Evolutionary conservation across 35 echinoderm and acorn worm genomes (phyloP).

Genomic region (Heliocidaris tuberculata): DNA sequence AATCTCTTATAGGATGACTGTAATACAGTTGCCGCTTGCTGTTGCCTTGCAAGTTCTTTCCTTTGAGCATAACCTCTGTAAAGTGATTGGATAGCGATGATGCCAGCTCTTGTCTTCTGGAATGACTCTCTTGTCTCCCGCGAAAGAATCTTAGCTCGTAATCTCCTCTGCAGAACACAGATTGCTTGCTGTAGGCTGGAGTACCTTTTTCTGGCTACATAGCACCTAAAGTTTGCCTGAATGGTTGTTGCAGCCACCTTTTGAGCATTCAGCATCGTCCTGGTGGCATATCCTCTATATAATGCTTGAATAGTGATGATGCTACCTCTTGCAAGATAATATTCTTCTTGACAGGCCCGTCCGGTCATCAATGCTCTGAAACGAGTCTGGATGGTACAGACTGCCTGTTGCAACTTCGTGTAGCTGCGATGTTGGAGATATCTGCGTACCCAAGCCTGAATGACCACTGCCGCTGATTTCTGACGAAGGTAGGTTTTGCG

Average conservation of each 20-base stretch:
- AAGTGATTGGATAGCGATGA: neutral
- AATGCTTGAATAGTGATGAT: constrained; percentile 52
- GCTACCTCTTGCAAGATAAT: constrained; percentile 14
- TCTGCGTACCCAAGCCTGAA: constrained; percentile 54
- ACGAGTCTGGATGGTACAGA: constrained; percentile 34
- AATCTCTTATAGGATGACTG: constrained; percentile 55
- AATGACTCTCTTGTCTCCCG: neutral
- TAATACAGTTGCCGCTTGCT: neutral
- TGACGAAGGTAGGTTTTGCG: constrained; percentile 25
- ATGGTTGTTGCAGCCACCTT: neutral
- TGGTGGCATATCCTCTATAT: constrained; percentile 30
- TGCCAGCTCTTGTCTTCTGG: neutral
- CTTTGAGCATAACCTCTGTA: neutral
- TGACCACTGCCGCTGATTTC: constrained; percentile 44
- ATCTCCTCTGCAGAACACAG: neutral
- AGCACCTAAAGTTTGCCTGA: constrained; percentile 34
- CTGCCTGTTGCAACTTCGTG: constrained; percentile 8
- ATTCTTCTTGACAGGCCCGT: neutral
- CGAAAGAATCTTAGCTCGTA: neutral
- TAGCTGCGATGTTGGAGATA: constrained; percentile 27
- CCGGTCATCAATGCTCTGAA: constrained; percentile 34
- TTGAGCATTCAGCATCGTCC: neutral
- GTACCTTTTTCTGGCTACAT: neutral
- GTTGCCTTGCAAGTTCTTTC: neutral
- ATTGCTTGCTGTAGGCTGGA: neutral